phyloP scores from a whole-genome alignment of 1,140 invertebrate species.

The Diorhabda elongata region DNA sequence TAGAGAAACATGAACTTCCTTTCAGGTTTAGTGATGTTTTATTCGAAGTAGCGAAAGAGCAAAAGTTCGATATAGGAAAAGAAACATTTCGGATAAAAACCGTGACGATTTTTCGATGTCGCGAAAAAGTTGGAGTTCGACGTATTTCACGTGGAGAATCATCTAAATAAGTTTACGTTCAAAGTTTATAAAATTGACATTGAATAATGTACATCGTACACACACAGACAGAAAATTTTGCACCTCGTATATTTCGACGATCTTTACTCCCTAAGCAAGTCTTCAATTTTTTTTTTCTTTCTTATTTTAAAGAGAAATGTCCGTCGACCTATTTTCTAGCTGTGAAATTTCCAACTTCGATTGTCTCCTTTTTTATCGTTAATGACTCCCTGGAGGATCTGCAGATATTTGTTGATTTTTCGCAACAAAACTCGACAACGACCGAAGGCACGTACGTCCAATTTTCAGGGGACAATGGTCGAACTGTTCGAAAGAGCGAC shows the following conservation, averaged over 20 bases:
- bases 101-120: background rate
- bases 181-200: too few species aligned
- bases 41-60: background rate
- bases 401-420: conserved; percentile 1
- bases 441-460: background rate
- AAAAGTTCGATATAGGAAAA: conserved; percentile 2
- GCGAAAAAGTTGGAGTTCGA: background rate
- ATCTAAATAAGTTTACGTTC: too few species aligned
- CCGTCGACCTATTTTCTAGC: too few species aligned
- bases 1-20: conserved; percentile 2
- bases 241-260: too few species aligned
- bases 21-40: background rate
- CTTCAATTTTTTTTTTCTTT: too few species aligned
- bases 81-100: background rate
- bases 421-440: background rate
- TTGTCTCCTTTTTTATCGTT: conserved; percentile 2
- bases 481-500: background rate
- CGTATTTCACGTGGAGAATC: too few species aligned
- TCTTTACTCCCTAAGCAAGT: too few species aligned
- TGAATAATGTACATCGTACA: too few species aligned
- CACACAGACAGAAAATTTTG: too few species aligned
- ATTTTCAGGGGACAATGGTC: conserved; percentile 5
- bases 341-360: background rate
- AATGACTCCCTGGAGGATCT: background rate
- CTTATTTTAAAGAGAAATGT: too few species aligned